Evolutionary conservation across 1,140 invertebrate genomes (phyloP), one percentile per base, ranked within the genome.

Genomic region (Ceratitis capitata): DNA sequence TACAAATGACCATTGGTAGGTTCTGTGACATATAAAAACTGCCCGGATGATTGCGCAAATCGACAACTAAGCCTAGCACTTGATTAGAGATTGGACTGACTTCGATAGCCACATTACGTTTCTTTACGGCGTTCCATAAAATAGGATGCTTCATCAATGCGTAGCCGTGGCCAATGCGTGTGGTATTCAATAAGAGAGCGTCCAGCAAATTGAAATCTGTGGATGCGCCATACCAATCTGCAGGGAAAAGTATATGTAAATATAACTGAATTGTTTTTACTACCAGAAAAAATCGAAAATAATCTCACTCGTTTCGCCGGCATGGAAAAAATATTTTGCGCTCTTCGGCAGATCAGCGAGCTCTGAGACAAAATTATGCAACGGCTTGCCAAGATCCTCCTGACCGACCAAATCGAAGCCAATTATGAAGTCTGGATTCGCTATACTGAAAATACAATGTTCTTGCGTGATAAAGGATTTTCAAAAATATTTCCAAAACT

Each of bases 11-110:
- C 7, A 95, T 91, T 0, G 94, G 94, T 78, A 93, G 89, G 29
- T 93, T 92, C 12, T 93, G 93, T 0, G 96, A 94, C 51, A 98
- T 92, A 12, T 96, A 93, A 14, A 90, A 87, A 19, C 94, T 93
- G 0, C 94, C 94, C 0, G 97, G 96, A 93, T 98, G 97, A 90
- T 98, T 98, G 26, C 97, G 92, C 0, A 97, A 87, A 89, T 98
- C 96, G 39, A 93, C 91, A 0, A 97, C 95, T 10, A 98, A 90
- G 85, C 93, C 94, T 19, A 98, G 89, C 1, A 96, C 94, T 93
- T 96, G 93, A 90, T 96, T 96, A 0, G 95, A 96, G 53, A 98
- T 94, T 0, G 97, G 96, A 91, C 95, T 97, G 0, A 97, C 91
- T 93, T 98, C 97, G 3, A 98, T 89, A 3, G 96, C 95, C 83